A percentile compares a stretch with the other conserved stretches of the same genome.
These are phyloP conservation scores for Mythimna ferrago DNA, from an alignment of 2,888 invertebrate genomes.

Conservation along the genomic window DNA sequence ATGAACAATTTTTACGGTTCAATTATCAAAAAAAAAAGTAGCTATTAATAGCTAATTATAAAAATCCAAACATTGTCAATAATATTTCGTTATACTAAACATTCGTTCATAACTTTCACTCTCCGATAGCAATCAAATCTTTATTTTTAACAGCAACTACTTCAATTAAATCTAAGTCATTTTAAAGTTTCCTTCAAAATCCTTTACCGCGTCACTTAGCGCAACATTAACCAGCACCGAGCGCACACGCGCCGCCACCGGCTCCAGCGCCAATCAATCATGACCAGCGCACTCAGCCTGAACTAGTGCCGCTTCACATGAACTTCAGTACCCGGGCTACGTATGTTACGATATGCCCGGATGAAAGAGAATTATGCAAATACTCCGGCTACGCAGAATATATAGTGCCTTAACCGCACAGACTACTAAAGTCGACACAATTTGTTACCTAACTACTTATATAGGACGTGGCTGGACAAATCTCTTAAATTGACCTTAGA, in stretches of 20 bases:
- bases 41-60: too few relatives aligned
- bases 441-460: too few relatives aligned
- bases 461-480: too few relatives aligned
- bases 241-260: not conserved
- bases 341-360: not conserved
- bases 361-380: not conserved
- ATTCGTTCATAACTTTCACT: too few relatives aligned
- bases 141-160: not conserved
- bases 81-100: too few relatives aligned
- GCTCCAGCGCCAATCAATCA: constrained; percentile 26
- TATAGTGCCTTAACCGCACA: not conserved
- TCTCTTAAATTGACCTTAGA: too few relatives aligned
- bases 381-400: not conserved
- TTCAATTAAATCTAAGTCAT: too few relatives aligned
- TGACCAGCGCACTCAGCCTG: not conserved
- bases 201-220: not conserved
- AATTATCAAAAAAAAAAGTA: too few relatives aligned
- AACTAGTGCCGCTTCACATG: not conserved
- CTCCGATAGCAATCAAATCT: not conserved
- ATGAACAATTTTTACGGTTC: too few relatives aligned
- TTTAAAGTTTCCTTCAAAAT: not conserved
- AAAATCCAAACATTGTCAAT: too few relatives aligned
- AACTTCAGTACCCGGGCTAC: not conserved
- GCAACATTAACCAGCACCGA: constrained; percentile 2
- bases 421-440: not conserved